These are phyloP conservation scores for Agriopis aurantiaria DNA, from an alignment of 2,888 invertebrate species.

Conservation along the genomic window DNA sequence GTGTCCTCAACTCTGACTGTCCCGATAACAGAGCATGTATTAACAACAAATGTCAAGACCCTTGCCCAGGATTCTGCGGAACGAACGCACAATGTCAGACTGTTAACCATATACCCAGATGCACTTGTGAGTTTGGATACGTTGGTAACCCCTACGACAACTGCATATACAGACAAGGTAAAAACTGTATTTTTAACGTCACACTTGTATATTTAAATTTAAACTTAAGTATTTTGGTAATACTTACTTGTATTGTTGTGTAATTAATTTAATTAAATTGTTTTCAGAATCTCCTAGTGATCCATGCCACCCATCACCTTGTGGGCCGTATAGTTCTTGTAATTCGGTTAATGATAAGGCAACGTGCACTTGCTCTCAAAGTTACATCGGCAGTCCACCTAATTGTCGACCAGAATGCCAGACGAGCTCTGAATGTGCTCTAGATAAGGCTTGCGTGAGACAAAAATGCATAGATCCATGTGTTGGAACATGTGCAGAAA, in stretches of 20 bases:
- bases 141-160: conserved; percentile 90
- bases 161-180: conserved; percentile 74
- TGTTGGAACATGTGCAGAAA: conserved; percentile 89
- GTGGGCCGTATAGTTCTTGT: conserved; percentile 92
- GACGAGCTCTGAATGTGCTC: conserved; percentile 92
- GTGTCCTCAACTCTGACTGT: conserved; percentile 89
- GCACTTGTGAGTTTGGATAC: conserved; percentile 88
- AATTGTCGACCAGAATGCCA: conserved; percentile 93
- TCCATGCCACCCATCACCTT: conserved; percentile 92
- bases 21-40: conserved; percentile 88
- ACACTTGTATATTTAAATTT: neutral
- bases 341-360: conserved; percentile 88
- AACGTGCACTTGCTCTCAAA: conserved; percentile 89
- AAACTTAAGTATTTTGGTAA: neutral
- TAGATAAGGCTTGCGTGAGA: conserved; percentile 91
- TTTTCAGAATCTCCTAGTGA: conserved; percentile 78
- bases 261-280: neutral
- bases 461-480: conserved; percentile 94
- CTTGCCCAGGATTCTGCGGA: conserved; percentile 92
- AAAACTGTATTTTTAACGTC: neutral
- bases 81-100: conserved; percentile 91
- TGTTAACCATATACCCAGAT: conserved; percentile 91
- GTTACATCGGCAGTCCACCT: conserved; percentile 91
- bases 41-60: conserved; percentile 89
- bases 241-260: neutral